Conservation (phyloP, 2,113 vertebrate genomes). For the Capreolus pygargus region DNA sequence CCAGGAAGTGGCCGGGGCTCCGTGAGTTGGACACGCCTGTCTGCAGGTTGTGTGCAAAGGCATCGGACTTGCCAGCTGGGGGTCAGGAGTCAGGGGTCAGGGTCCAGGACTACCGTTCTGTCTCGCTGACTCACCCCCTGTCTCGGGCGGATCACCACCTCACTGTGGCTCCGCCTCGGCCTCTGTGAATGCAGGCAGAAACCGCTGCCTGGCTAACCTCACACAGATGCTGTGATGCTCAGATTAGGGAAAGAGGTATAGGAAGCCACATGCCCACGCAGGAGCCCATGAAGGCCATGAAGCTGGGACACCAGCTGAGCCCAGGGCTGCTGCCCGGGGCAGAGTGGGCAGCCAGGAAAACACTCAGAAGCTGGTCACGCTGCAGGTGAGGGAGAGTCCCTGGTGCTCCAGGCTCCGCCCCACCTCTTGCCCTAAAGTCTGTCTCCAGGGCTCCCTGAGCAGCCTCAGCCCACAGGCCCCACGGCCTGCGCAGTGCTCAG, state of each 20-base stretch:
- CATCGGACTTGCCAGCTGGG: neutral
- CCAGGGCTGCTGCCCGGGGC: neutral
- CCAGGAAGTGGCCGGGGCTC: neutral
- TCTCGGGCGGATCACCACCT: neutral
- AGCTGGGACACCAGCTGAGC: neutral
- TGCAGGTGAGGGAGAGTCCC: neutral
- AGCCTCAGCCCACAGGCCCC: neutral
- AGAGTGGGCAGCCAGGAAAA: neutral
- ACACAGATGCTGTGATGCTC: neutral
- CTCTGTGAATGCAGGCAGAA: neutral
- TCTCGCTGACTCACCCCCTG: accelerated
- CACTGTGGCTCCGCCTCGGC: accelerated
- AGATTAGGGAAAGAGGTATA: neutral
- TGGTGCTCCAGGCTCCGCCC: neutral
- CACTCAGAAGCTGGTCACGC: neutral
- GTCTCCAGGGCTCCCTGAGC: neutral
- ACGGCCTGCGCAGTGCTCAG: neutral
- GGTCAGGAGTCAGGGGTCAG: neutral
- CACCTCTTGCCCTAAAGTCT: neutral
- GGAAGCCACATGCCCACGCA: neutral
- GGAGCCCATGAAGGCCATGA: neutral
- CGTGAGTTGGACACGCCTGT: accelerated
- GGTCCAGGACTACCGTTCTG: neutral
- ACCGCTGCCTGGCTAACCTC: neutral
- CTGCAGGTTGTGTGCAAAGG: neutral